These are phyloP conservation scores for Cosmopolites sordidus DNA, from an alignment of 2,888 invertebrate genomes.

Conservation along the genomic window DNA sequence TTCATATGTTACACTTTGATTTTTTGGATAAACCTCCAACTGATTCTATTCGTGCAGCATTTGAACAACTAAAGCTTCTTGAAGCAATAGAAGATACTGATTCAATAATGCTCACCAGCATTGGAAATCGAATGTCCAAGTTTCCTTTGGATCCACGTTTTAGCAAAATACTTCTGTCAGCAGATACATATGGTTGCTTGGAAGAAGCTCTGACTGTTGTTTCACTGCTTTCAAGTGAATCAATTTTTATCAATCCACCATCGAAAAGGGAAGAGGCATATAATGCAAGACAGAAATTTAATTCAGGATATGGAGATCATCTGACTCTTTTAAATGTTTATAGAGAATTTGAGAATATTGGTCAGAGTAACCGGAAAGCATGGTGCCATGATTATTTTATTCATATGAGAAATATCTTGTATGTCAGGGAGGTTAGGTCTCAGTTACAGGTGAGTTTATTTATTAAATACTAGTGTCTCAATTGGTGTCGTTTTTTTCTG, in stretches of 20 bases:
- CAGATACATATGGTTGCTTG: conserved; percentile 72
- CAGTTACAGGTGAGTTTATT: conserved; percentile 55
- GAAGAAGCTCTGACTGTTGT: conserved; percentile 83
- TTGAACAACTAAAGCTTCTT: conserved; percentile 61
- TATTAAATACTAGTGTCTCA: not conserved
- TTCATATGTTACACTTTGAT: conserved; percentile 79
- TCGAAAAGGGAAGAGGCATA: conserved; percentile 73
- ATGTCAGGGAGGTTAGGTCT: conserved; percentile 73
- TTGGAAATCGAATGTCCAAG: conserved; percentile 81
- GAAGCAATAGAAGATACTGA: conserved; percentile 63
- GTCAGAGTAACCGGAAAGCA: conserved; percentile 57
- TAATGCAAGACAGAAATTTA: conserved; percentile 72
- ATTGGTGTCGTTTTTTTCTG: not conserved
- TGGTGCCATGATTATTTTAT: conserved; percentile 81
- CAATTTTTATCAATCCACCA: conserved; percentile 70
- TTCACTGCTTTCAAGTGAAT: conserved; percentile 84
- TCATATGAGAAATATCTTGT: conserved; percentile 75
- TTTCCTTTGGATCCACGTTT: conserved; percentile 92
- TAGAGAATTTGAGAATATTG: conserved; percentile 68
- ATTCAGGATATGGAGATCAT: conserved; percentile 86
- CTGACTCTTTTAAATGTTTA: conserved; percentile 86
- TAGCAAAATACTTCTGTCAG: conserved; percentile 64
- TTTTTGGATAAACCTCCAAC: conserved; percentile 84
- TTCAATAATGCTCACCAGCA: conserved; percentile 64
- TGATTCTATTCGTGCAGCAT: conserved; percentile 63